Evolutionary conservation across 30 jellyfish, hydroid and myxozoan species (phyloP).

Genomic region (Morbakka virulenta): DNA sequence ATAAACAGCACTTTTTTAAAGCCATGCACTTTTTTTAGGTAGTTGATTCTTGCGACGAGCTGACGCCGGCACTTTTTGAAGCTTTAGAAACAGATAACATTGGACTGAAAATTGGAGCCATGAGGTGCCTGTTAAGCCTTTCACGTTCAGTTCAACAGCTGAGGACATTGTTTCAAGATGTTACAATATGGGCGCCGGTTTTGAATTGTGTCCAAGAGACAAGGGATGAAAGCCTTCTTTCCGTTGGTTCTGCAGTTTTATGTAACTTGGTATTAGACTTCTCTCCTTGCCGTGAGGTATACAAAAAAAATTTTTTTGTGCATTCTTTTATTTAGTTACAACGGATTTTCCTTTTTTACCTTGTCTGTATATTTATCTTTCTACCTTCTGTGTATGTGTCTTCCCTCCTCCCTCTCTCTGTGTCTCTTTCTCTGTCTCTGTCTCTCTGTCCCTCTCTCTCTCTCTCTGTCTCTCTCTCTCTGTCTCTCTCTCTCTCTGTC

Average conservation of each 20-base stretch:
- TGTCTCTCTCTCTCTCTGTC: too few species aligned
- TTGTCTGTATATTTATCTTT: neutral
- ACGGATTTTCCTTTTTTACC: too few species aligned
- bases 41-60: slow-evolving; percentile 68
- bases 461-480: too few species aligned
- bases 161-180: slow-evolving; percentile 83
- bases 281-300: slow-evolving; percentile 94
- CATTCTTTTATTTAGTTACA: neutral
- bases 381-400: neutral
- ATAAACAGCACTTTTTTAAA: neutral
- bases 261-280: slow-evolving; percentile 81
- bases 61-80: slow-evolving; percentile 41
- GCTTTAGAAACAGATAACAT: slow-evolving; percentile 62
- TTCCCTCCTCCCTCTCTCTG: too few species aligned
- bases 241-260: slow-evolving; percentile 83
- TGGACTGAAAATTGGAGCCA: slow-evolving; percentile 68
- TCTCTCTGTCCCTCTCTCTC: too few species aligned
- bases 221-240: slow-evolving; percentile 61
- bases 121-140: slow-evolving; percentile 84
- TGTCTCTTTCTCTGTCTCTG: too few species aligned
- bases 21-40: slow-evolving; percentile 58
- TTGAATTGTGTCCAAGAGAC: slow-evolving; percentile 68
- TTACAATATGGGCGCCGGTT: slow-evolving; percentile 78
- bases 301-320: neutral
- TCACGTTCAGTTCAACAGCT: slow-evolving; percentile 95